Percentiles rank a stretch among this genome's conserved stretches.
Evolutionary conservation across 2,888 invertebrate genomes (phyloP).

Genomic region (Drosophila subsilvestris): DNA sequence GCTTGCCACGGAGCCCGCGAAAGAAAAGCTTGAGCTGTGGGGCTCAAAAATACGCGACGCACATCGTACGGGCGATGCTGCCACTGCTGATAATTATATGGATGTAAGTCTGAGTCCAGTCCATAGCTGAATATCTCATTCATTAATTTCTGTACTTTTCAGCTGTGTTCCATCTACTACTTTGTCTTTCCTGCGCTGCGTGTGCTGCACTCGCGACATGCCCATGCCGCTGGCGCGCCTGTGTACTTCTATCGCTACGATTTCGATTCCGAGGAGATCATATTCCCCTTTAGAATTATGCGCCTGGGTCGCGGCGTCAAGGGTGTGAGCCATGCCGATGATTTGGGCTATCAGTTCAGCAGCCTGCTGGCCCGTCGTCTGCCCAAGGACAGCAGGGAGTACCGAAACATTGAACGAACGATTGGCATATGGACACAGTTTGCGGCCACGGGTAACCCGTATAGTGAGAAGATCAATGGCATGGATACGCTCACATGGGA

Average conservation of each 20-base stretch:
- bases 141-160: conserved; percentile 13
- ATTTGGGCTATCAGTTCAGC: conserved; percentile 80
- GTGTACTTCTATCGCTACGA: conserved; percentile 83
- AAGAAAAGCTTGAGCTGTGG: conserved; percentile 59
- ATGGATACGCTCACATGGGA: conserved; percentile 78
- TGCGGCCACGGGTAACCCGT: conserved; percentile 81
- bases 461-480: conserved; percentile 70
- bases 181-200: conserved; percentile 73
- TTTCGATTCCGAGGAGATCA: conserved; percentile 81
- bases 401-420: conserved; percentile 80
- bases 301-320: conserved; percentile 79
- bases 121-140: not conserved
- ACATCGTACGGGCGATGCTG: conserved; percentile 75
- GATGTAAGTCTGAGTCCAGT: conserved; percentile 61
- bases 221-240: conserved; percentile 75
- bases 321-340: conserved; percentile 83
- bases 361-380: conserved; percentile 68
- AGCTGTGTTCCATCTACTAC: conserved; percentile 75
- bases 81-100: conserved; percentile 75
- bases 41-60: conserved; percentile 71
- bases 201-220: conserved; percentile 75
- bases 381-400: conserved; percentile 77
- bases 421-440: conserved; percentile 81
- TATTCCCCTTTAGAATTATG: conserved; percentile 77
- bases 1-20: conserved; percentile 56